These are phyloP conservation scores for Corydoras sp. DNA, from an alignment of 2,113 vertebrate genomes.

Conservation along the genomic window DNA sequence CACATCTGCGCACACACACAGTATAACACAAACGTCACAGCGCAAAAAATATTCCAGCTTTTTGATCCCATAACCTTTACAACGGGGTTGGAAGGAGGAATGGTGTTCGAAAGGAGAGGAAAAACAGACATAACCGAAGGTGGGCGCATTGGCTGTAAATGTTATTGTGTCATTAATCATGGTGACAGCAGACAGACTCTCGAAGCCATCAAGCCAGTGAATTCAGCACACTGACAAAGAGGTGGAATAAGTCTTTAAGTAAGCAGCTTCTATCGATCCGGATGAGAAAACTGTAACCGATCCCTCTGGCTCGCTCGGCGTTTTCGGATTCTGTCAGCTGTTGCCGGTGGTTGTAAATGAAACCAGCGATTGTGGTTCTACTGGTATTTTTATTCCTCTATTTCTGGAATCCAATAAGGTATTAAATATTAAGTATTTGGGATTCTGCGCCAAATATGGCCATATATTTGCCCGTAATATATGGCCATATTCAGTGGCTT, in stretches of 20 bases:
- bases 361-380: conserved; percentile 5
- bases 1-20: too few relatives aligned
- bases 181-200: conserved; percentile 45
- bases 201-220: conserved; percentile 48
- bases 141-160: conserved; percentile 51
- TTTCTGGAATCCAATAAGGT: conserved; percentile 45
- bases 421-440: conserved; percentile 22
- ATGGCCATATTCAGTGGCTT: too few relatives aligned
- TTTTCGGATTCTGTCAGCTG: conserved; percentile 43
- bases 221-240: conserved; percentile 50
- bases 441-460: neutral
- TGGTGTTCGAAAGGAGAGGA: conserved; percentile 32
- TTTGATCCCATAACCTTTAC: conserved; percentile 19
- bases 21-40: neutral
- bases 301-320: conserved; percentile 43
- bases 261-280: conserved; percentile 46
- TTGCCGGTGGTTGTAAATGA: conserved; percentile 47
- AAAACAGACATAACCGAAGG: conserved; percentile 44
- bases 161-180: conserved; percentile 66
- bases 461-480: too few relatives aligned
- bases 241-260: conserved; percentile 39
- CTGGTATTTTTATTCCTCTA: conserved; percentile 50
- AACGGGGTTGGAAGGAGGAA: conserved; percentile 31
- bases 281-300: conserved; percentile 52
- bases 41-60: neutral